A percentile compares a stretch with the other conserved stretches of the same genome.
These are phyloP conservation scores for Macrophya alboannulata DNA, from an alignment of 2,888 invertebrate species.

Conservation along the genomic window DNA sequence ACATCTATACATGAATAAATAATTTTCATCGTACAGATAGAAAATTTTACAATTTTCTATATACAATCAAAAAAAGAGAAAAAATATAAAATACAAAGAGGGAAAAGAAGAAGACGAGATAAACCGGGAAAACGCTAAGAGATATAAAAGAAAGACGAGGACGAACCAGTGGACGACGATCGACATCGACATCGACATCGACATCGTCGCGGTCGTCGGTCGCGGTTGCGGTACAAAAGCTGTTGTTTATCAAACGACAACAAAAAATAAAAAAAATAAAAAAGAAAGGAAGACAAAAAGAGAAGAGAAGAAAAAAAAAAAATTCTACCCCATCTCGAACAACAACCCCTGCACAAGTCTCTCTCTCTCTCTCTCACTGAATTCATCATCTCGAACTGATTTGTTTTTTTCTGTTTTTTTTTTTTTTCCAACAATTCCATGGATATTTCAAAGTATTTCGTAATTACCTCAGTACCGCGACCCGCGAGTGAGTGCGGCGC, in stretches of 20 bases:
- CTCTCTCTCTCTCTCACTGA: background rate
- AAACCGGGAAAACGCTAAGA: background rate
- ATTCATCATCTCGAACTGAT: conserved; percentile 11
- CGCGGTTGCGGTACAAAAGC: background rate
- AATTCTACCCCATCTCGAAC: background rate
- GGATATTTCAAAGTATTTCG: conserved; percentile 1
- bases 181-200: too few species aligned
- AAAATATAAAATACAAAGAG: background rate
- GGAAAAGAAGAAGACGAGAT: background rate
- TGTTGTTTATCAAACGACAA: background rate
- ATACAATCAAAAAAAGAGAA: background rate
- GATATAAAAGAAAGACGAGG: conserved; percentile 14
- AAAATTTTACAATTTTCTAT: background rate
- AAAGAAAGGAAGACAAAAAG: too few species aligned
- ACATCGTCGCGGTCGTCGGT: background rate
- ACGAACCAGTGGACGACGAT: background rate
- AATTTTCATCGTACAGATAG: background rate
- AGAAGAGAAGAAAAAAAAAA: background rate
- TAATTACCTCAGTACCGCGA: background rate
- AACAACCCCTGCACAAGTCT: background rate
- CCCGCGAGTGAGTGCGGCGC: background rate
- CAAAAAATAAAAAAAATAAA: too few species aligned
- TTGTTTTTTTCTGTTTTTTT: background rate
- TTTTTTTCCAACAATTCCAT: background rate
- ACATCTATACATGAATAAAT: too few species aligned